Evolutionary conservation across 1,140 invertebrate species (phyloP).

Genomic region (Papilio polyxenes): DNA sequence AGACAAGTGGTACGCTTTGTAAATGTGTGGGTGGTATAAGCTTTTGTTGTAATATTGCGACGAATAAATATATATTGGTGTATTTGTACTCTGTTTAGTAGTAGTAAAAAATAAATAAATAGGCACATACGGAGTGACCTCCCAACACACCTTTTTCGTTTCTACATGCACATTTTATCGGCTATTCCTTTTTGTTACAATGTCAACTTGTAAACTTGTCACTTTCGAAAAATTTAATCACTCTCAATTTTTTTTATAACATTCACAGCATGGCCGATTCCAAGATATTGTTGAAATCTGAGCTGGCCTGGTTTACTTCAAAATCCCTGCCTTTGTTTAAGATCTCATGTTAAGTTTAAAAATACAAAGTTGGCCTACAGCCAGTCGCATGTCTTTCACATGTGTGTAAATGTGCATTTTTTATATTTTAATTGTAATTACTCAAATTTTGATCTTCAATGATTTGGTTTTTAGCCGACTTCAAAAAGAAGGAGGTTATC

Average conservation of each 20-base stretch:
- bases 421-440: neutral
- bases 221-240: neutral
- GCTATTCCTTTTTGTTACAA: no score
- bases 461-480: no score
- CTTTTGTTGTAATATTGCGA: neutral
- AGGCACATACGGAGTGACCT: no score
- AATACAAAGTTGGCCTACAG: neutral
- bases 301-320: constrained; percentile 17
- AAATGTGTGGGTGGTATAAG: no score
- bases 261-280: neutral
- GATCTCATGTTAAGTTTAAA: constrained; percentile 2
- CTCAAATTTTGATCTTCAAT: neutral
- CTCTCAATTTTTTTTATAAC: neutral
- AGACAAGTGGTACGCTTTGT: neutral
- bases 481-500: no score
- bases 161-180: no score
- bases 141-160: no score
- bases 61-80: no score
- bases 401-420: constrained; percentile 5
- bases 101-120: no score
- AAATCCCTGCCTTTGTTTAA: constrained; percentile 13
- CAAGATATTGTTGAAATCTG: constrained; percentile 8
- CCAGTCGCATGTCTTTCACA: neutral
- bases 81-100: no score
- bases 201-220: no score